A percentile compares a stretch with the other conserved stretches of the same genome.
Evolutionary conservation across 2,113 vertebrate genomes (phyloP).

Genomic region (Nothoprocta perdicaria): DNA sequence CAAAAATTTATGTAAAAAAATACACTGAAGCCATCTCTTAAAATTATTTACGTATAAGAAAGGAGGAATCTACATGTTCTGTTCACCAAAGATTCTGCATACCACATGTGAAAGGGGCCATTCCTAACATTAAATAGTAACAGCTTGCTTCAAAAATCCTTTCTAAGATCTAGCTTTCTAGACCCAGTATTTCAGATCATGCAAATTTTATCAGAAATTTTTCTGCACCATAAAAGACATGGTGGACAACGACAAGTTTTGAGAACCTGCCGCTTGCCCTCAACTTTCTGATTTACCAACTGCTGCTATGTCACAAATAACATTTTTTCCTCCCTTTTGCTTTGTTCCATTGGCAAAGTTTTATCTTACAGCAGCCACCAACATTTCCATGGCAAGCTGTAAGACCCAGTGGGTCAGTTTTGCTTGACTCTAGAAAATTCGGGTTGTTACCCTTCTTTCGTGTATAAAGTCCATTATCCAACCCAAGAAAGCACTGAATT

Average conservation of each 20-base stretch:
- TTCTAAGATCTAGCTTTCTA: background rate
- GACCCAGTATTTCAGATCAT: background rate
- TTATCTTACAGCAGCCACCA: accelerated
- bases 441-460: background rate
- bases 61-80: background rate
- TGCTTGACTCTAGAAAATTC: background rate
- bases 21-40: background rate
- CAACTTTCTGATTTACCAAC: too few species aligned
- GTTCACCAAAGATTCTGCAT: accelerated
- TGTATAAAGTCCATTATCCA: background rate
- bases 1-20: background rate
- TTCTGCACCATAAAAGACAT: accelerated
- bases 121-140: background rate
- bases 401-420: accelerated
- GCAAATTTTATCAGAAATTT: background rate
- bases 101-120: background rate
- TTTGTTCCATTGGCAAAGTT: background rate
- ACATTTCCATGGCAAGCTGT: accelerated
- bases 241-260: background rate
- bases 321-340: background rate
- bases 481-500: background rate
- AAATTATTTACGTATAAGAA: background rate
- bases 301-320: background rate
- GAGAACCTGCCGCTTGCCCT: background rate
- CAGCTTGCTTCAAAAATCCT: background rate